Percentiles rank a stretch among this genome's conserved stretches.
Evolutionary conservation across 2,888 invertebrate species (phyloP).

Genomic region (Cheilosia vulpina): DNA sequence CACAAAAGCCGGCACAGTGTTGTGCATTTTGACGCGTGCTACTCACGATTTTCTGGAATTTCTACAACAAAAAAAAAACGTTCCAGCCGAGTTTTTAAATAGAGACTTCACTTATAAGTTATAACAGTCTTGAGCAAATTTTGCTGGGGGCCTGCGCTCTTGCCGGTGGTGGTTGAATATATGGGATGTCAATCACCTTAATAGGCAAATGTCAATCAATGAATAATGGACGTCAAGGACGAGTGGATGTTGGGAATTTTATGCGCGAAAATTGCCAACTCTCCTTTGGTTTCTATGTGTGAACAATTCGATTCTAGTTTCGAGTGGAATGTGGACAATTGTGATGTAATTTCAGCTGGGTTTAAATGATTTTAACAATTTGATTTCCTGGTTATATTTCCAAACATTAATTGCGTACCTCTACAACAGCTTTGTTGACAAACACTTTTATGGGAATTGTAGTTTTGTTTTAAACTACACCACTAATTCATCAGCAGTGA

Average conservation of each 20-base stretch:
- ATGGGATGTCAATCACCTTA: constrained; percentile 63
- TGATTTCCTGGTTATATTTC: no score
- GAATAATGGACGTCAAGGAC: constrained; percentile 61
- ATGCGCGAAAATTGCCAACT: constrained; percentile 20
- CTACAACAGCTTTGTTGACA: no score
- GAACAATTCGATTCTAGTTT: neutral
- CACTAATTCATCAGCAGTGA: no score
- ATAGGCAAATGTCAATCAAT: constrained; percentile 66
- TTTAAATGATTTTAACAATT: neutral
- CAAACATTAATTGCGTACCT: no score
- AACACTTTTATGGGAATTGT: no score
- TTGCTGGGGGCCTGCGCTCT: neutral
- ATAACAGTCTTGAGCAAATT: neutral
- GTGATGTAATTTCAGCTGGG: neutral
- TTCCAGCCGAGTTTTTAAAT: constrained; percentile 27
- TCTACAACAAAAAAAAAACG: constrained; percentile 9
- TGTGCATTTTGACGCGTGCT: constrained; percentile 71
- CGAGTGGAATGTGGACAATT: neutral
- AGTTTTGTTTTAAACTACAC: no score
- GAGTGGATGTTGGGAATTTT: constrained; percentile 28
- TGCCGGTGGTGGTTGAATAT: constrained; percentile 15
- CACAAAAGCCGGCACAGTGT: constrained; percentile 19
- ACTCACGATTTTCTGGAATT: constrained; percentile 44
- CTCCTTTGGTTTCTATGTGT: constrained; percentile 33
- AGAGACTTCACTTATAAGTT: constrained; percentile 48